A percentile compares a stretch with the other conserved stretches of the same genome.
Evolutionary conservation across 2,888 invertebrate genomes (phyloP).

Genomic region (Polymixis lichenea): DNA sequence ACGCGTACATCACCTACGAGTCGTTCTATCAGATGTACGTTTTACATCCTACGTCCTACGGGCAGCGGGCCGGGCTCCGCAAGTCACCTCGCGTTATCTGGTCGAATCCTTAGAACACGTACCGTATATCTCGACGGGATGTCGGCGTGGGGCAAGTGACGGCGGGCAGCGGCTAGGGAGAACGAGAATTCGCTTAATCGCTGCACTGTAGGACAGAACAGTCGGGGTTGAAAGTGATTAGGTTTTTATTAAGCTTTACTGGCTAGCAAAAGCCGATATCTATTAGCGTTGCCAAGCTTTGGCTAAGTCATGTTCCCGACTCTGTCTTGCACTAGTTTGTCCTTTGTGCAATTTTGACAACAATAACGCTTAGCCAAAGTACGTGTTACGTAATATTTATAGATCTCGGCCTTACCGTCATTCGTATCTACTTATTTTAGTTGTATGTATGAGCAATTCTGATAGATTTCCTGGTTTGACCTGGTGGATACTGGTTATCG

Average conservation of each 20-base stretch:
- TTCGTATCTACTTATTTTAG: neutral
- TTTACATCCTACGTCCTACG: slow-evolving; percentile 78
- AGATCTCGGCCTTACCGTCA: neutral
- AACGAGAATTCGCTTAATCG: neutral
- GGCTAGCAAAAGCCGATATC: neutral
- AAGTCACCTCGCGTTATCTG: slow-evolving; percentile 77
- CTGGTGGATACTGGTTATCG: neutral
- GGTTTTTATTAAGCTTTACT: too few species aligned
- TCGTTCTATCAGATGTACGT: slow-evolving; percentile 83
- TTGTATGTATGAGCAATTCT: neutral
- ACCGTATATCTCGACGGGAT: slow-evolving; percentile 77
- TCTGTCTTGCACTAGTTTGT: neutral
- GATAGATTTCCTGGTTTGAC: too few species aligned
- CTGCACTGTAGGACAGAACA: neutral
- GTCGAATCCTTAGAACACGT: slow-evolving; percentile 75
- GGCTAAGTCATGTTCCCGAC: neutral
- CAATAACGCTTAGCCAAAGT: neutral
- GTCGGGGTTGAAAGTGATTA: neutral
- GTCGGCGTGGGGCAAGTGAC: slow-evolving; percentile 59
- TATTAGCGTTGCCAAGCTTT: neutral
- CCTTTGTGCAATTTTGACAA: neutral
- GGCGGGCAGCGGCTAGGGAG: slow-evolving; percentile 53
- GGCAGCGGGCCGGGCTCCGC: slow-evolving; percentile 73
- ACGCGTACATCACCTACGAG: slow-evolving; percentile 74
- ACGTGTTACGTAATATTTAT: neutral